Evolutionary conservation across 1,140 invertebrate genomes (phyloP), one percentile per base, ranked within the genome.

Genomic region (Camponotus floridanus): DNA sequence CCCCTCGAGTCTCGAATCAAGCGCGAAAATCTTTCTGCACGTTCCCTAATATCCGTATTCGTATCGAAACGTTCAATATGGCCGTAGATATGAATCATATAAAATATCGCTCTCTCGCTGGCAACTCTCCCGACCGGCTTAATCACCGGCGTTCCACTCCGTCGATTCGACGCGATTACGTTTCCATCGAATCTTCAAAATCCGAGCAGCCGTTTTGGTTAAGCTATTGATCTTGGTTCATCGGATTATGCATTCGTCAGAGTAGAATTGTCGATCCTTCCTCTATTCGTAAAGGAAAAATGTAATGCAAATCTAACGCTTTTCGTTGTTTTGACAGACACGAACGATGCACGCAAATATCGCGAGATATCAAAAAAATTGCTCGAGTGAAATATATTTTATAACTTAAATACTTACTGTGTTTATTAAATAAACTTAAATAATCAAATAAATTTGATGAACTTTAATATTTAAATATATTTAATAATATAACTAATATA

Each of bases 81-180:
- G 21, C 57, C 26, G 55, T 67, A 57, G 68, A 65, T 67, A 61
- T 70, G 64, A 84, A 62, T 74, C 79, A 55, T 57, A 67, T 68
- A 71, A 85, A 87, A 76, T 59, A 87, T 76, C 70, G 71, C 8
- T 70, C 33, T 45, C 48, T 51, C n/a, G 48, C 62, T 70, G 71
- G 79, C 62, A 76, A 39, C 80, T 61, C 45, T 74, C 65, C 64
- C 71, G 70, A n/a, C 33, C n/a, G 57, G 55, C 62, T 85, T 85
- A 87, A 87, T 68, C 71, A 76, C 71, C 48, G 65, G 71, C 45
- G 79, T 84, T 85, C 86, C 65, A 45, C 55, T 55, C 39, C 62
- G 70, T 51, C 78, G 70, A 87, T 88, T 76, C 80, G 57, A 73
- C 45, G 59, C 48, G 65, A 88, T 88, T 88, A 85, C 80, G 70